These are phyloP conservation scores for Stomorhina lunata DNA, from an alignment of 2,888 invertebrate genomes.

Conservation along the genomic window DNA sequence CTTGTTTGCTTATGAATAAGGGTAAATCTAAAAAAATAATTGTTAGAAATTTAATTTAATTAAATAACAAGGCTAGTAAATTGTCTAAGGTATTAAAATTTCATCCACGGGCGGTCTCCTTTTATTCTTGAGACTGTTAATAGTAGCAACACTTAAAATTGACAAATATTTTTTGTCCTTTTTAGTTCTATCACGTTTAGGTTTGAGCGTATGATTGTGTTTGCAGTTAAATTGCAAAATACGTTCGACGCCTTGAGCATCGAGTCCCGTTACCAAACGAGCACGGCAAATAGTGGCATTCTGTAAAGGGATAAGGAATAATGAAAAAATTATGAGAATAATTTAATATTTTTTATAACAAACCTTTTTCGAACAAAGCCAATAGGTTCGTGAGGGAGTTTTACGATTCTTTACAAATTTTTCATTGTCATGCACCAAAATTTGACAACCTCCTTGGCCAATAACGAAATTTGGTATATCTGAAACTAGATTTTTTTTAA, in stretches of 20 bases:
- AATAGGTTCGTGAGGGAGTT: conserved; percentile 77
- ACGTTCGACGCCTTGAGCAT: conserved; percentile 71
- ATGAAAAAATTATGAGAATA: background rate
- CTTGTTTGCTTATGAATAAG: too few relatives aligned
- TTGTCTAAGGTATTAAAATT: background rate
- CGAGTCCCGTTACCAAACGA: conserved; percentile 75
- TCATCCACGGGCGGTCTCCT: background rate
- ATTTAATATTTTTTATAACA: conserved; percentile 18
- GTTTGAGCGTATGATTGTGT: conserved; percentile 75
- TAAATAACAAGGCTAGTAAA: too few relatives aligned
- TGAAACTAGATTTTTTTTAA: too few relatives aligned
- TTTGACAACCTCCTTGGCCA: conserved; percentile 77
- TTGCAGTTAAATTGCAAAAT: conserved; percentile 75
- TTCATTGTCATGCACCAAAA: conserved; percentile 73
- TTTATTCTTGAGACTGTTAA: conserved; percentile 10
- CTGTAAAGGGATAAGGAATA: conserved; percentile 66
- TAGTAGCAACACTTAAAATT: background rate
- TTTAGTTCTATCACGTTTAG: background rate
- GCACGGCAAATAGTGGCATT: conserved; percentile 77
- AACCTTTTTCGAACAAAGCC: conserved; percentile 79
- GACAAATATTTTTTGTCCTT: background rate
- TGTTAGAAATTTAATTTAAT: too few relatives aligned
- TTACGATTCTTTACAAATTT: conserved; percentile 79
- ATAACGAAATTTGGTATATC: conserved; percentile 75
- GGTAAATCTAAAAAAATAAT: too few relatives aligned